Percentiles rank a stretch among this genome's conserved stretches.
Evolutionary conservation across 2,797 vertebrate genomes (phyloP).

Genomic region (Sebastes paucispinis): DNA sequence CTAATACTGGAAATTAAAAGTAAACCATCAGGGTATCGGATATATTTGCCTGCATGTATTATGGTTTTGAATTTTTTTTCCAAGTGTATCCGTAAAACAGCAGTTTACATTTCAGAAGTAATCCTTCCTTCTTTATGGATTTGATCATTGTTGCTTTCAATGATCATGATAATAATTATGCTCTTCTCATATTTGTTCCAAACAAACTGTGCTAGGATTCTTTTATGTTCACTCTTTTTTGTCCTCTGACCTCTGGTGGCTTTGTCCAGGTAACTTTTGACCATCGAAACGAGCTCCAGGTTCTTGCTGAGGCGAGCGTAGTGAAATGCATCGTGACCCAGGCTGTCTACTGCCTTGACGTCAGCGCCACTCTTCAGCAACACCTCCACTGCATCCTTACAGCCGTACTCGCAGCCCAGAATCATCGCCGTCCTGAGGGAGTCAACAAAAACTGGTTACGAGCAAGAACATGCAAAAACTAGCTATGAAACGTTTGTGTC

Average conservation of each 20-base stretch:
- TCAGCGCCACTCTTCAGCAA: slow-evolving; percentile 88
- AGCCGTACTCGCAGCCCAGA: slow-evolving; percentile 93
- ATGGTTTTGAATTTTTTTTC: background rate
- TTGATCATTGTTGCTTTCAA: background rate
- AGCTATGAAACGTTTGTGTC: background rate
- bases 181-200: background rate
- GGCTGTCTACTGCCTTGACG: slow-evolving; percentile 83
- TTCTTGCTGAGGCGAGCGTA: slow-evolving; percentile 93
- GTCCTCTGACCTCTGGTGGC: slow-evolving; percentile 84
- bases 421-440: slow-evolving; percentile 90
- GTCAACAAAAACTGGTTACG: background rate
- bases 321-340: slow-evolving; percentile 90
- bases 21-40: background rate
- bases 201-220: background rate
- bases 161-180: background rate
- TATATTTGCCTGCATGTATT: background rate
- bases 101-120: background rate
- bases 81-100: background rate
- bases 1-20: background rate
- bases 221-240: background rate
- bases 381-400: slow-evolving; percentile 94
- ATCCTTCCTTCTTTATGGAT: background rate
- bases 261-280: slow-evolving; percentile 88
- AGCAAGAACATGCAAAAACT: background rate
- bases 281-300: slow-evolving; percentile 85